Percentiles rank a stretch among this genome's conserved stretches.
These are phyloP conservation scores for Morpho achilles DNA, from an alignment of 2,888 invertebrate species.

Conservation along the genomic window DNA sequence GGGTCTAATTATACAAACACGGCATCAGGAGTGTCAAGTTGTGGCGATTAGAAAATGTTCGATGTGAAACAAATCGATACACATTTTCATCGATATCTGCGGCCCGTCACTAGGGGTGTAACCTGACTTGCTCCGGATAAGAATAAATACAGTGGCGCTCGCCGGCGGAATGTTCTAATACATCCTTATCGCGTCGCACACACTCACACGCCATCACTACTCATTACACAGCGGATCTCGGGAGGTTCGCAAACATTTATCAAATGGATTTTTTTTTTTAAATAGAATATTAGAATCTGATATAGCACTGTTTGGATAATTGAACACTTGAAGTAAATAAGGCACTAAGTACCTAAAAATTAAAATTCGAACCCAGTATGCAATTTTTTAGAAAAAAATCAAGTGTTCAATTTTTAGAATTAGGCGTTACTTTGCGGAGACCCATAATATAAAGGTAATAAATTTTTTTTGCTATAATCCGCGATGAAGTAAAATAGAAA, in stretches of 20 bases:
- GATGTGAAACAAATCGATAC: conserved; percentile 14
- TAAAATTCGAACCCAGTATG: too few species aligned
- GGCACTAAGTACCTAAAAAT: too few species aligned
- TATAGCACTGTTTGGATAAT: too few species aligned
- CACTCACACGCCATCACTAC: conserved; percentile 37
- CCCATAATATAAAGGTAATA: too few species aligned
- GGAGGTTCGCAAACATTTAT: conserved; percentile 30
- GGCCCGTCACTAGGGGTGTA: conserved; percentile 69
- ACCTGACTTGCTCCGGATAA: conserved; percentile 76
- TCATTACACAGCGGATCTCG: conserved; percentile 29
- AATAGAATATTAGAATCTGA: conserved; percentile 17
- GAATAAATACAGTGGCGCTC: conserved; percentile 75
- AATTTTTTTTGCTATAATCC: too few species aligned
- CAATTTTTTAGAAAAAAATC: too few species aligned
- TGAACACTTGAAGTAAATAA: too few species aligned
- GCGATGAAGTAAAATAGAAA: too few species aligned
- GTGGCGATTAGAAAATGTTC: conserved; percentile 21
- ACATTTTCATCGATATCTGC: conserved; percentile 33
- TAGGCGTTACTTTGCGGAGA: too few species aligned
- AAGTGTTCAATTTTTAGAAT: too few species aligned
- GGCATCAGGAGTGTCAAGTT: conserved; percentile 21
- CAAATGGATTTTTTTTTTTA: conserved; percentile 32
- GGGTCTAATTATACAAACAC: conserved; percentile 23
- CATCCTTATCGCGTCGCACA: conserved; percentile 68
- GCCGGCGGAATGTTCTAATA: conserved; percentile 74